Conservation (phyloP, 1,140 invertebrate genomes). For the Pinna nobilis region DNA sequence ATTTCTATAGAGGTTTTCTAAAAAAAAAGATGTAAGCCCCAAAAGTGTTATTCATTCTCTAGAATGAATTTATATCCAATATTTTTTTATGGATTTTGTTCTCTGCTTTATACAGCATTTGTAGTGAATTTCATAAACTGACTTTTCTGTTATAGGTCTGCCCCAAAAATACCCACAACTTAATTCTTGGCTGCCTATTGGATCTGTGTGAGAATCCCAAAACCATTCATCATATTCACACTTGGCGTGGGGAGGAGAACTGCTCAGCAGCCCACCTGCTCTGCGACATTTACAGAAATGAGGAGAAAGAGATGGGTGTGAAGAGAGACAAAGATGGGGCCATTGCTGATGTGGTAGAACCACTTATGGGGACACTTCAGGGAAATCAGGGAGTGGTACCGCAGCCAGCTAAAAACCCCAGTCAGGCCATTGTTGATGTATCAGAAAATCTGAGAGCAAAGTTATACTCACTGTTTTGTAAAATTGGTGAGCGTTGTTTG, state of each 20-base stretch:
- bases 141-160: slow-evolving; percentile 56
- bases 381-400: slow-evolving; percentile 62
- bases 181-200: slow-evolving; percentile 73
- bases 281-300: slow-evolving; percentile 74
- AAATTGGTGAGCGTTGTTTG: slow-evolving; percentile 71
- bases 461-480: slow-evolving; percentile 74
- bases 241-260: slow-evolving; percentile 70
- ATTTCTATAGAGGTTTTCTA: too few relatives aligned
- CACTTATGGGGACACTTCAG: slow-evolving; percentile 71
- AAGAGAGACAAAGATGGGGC: slow-evolving; percentile 66
- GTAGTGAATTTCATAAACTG: background rate
- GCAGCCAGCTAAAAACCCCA: slow-evolving; percentile 64
- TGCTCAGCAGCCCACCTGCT: slow-evolving; percentile 71
- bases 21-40: too few relatives aligned
- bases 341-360: slow-evolving; percentile 64
- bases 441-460: slow-evolving; percentile 75
- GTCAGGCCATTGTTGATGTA: slow-evolving; percentile 73
- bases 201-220: slow-evolving; percentile 74
- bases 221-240: slow-evolving; percentile 69
- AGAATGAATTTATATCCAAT: too few relatives aligned
- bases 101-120: background rate
- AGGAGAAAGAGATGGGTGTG: slow-evolving; percentile 72
- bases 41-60: too few relatives aligned
- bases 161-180: slow-evolving; percentile 72
- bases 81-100: background rate